phyloP scores from a whole-genome alignment of 2,113 vertebrate species.

The Corythornis vintsioides region DNA sequence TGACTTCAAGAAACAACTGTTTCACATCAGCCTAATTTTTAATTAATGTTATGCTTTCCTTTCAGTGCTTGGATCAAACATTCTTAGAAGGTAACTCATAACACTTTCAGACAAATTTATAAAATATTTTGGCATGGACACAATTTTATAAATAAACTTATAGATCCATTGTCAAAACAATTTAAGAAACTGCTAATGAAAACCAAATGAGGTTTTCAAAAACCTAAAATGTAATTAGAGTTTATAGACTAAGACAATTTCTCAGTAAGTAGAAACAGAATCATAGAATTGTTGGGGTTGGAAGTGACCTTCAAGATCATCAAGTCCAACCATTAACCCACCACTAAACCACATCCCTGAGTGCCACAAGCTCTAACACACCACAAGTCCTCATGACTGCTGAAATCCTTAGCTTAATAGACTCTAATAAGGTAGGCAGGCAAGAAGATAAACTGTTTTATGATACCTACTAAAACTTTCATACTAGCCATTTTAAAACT shows the following conservation, averaged over 20 bases:
- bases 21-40: neutral
- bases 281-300: too few relatives aligned
- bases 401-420: neutral
- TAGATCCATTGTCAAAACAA: neutral
- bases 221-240: neutral
- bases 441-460: neutral
- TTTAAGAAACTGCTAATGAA: neutral
- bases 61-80: neutral
- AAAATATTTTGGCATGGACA: neutral
- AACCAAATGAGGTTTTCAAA: neutral
- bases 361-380: neutral
- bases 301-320: too few relatives aligned
- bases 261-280: neutral
- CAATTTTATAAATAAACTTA: neutral
- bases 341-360: too few relatives aligned
- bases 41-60: neutral
- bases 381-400: neutral
- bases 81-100: neutral
- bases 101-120: neutral
- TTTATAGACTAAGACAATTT: neutral
- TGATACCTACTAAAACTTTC: neutral
- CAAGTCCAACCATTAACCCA: too few relatives aligned
- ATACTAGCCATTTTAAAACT: neutral
- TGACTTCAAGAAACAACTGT: neutral
- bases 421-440: neutral